phyloP scores from a whole-genome alignment of 2,113 vertebrate species.

The Gracilinanus agilis region DNA sequence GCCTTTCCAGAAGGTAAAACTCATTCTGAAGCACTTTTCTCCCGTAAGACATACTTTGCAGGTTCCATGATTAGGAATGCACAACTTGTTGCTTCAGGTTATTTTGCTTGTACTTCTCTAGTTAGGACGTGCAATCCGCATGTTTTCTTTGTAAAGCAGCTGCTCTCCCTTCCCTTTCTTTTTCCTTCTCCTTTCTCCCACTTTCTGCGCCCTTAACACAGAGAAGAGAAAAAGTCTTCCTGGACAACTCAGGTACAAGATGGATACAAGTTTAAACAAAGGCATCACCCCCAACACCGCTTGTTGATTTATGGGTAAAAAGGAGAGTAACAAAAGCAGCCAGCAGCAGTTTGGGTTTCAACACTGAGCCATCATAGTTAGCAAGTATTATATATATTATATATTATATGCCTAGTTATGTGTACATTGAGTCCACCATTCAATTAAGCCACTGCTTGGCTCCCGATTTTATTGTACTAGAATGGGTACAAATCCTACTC shows the following conservation, averaged over 20 bases:
- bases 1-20: conserved; percentile 38
- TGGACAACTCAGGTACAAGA: not conserved
- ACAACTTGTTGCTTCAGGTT: conserved; percentile 7
- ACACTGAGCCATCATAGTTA: not conserved
- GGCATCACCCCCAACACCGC: conserved; percentile 29
- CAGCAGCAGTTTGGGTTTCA: not conserved
- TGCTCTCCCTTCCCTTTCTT: not conserved
- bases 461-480: conserved; percentile 22
- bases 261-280: not conserved
- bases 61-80: conserved; percentile 18
- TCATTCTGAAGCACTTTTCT: not conserved
- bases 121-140: not conserved
- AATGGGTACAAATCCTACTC: conserved; percentile 12
- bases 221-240: not conserved
- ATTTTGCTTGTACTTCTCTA: conserved; percentile 42
- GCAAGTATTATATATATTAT: conserved; percentile 1
- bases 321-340: conserved; percentile 18
- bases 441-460: not conserved
- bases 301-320: conserved; percentile 36
- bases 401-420: not conserved
- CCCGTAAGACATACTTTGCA: not conserved
- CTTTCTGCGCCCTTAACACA: not conserved
- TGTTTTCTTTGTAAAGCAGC: not conserved
- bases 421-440: not conserved
- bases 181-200: not conserved